phyloP scores from a whole-genome alignment of 2,888 invertebrate species.

The Cotesia congregata region DNA sequence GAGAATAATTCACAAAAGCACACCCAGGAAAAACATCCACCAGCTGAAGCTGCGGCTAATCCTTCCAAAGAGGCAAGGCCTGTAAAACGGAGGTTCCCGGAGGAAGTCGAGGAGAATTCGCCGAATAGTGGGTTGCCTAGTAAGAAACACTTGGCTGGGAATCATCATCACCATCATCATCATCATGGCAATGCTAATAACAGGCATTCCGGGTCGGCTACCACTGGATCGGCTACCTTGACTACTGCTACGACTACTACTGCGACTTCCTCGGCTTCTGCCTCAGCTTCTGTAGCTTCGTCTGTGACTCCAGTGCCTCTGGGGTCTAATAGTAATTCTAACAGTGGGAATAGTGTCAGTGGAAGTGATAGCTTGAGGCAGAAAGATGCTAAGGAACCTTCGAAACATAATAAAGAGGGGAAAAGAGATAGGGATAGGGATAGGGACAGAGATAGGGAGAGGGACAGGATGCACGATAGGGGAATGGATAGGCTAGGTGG shows the following conservation, averaged over 20 bases:
- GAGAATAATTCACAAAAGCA: conserved; percentile 58
- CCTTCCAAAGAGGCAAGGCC: conserved; percentile 58
- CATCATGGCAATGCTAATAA: conserved; percentile 27
- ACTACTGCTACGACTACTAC: not conserved
- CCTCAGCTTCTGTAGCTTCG: not conserved
- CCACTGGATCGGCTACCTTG: not conserved
- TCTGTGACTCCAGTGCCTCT: not conserved
- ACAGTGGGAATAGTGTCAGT: conserved; percentile 9
- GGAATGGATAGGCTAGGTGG: conserved; percentile 67
- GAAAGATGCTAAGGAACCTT: conserved; percentile 54
- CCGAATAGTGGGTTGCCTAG: conserved; percentile 60
- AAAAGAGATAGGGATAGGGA: conserved; percentile 59
- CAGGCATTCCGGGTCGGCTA: conserved; percentile 34
- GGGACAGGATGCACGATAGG: conserved; percentile 61
- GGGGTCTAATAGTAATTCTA: conserved; percentile 2
- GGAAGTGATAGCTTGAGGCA: conserved; percentile 43
- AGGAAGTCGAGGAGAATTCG: conserved; percentile 65
- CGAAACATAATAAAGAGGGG: conserved; percentile 60
- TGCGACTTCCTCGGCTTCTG: not conserved
- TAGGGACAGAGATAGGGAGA: conserved; percentile 55
- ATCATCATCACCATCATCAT: conserved; percentile 8
- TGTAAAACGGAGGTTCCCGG: conserved; percentile 64
- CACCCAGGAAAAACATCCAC: conserved; percentile 56
- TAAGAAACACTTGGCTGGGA: conserved; percentile 62
- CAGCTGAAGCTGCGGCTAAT: conserved; percentile 62